These are phyloP conservation scores for Phragmatobia fuliginosa DNA, from an alignment of 2,888 invertebrate genomes.

Conservation along the genomic window DNA sequence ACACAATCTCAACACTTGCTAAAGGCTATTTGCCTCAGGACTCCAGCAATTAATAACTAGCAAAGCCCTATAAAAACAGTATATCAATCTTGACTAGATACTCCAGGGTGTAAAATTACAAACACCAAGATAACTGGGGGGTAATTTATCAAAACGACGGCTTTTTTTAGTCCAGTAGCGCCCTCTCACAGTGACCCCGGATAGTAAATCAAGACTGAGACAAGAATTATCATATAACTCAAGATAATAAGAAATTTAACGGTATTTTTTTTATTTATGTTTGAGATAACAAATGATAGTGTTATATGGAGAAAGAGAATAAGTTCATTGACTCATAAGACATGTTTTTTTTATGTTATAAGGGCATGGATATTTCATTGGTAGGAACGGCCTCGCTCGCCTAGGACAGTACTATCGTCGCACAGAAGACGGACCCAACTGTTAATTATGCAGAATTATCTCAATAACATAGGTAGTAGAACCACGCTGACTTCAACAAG, in stretches of 20 bases:
- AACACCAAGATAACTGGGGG: constrained; percentile 42
- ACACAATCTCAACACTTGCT: neutral
- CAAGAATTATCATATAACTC: constrained; percentile 82
- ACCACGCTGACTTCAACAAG: no score
- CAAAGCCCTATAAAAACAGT: constrained; percentile 17
- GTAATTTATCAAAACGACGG: constrained; percentile 79
- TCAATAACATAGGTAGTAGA: no score
- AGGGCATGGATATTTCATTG: no score
- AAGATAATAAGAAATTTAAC: constrained; percentile 75
- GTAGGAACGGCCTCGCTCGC: no score
- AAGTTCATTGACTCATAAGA: neutral
- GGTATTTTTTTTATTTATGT: constrained; percentile 44
- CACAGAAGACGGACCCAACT: no score
- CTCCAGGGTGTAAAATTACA: constrained; percentile 62
- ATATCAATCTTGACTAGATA: constrained; percentile 39
- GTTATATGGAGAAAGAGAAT: constrained; percentile 5
- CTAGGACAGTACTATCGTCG: no score
- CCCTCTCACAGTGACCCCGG: constrained; percentile 68
- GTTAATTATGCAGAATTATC: no score
- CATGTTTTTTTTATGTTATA: no score
- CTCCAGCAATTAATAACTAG: neutral
- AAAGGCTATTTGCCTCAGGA: neutral
- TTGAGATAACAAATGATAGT: constrained; percentile 32
- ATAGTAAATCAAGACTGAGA: constrained; percentile 76
- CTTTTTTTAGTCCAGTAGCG: constrained; percentile 62